Base-by-base conservation (phyloP, 1,140 invertebrate genomes). In the Tachypleus tridentatus region DNA sequence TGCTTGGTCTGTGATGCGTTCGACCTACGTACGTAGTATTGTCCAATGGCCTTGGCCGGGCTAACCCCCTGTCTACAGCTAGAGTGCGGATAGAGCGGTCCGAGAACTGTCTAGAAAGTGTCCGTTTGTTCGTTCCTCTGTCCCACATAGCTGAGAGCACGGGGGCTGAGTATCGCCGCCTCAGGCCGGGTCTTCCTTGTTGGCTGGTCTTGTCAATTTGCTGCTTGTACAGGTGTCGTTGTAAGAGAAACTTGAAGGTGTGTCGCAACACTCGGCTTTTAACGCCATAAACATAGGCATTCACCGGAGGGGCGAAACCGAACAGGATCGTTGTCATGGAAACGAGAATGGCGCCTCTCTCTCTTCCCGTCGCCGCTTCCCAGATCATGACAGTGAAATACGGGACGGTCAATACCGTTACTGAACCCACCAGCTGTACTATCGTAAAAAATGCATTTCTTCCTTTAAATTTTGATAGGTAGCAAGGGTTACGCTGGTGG, bases 221-320 rank as follows among this genome's bases (percentile, higher is more conserved):
- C 29, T 29, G 29, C 73, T 87, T 87, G 2, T 85, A 87, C 74
- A 87, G 82, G 75, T 88, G 83, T 76, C 88, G 88, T n/a, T 87
- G 78, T 81, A 85, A 84, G 72, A 89, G 89, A 71, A 88, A 88
- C 69, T 86, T 80, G 64, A 90, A 83, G 51, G 86, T 85, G 73
- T 86, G 84, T 67, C 83, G 78, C 7, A 75, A 58, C 29, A 76
- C 80, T 75, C 84, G 84, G 72, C 84, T 88, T 73, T 87, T 86
- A 57, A 89, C 80, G 29, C 87, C 87, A 74, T 91, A 89, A 6
- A 90, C 76, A 49, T 89, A 81, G 4, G 84, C 85, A 71, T 90
- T 89, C 50, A 88, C 79, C 0, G 83, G 82, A 6, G 87, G 84
- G 7, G 86, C 85, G 56, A 82, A 84, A 4, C 85, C 81, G 11